These are phyloP conservation scores for Drosophila kikkawai DNA, from an alignment of 1,140 invertebrate species.

Conservation along the genomic window DNA sequence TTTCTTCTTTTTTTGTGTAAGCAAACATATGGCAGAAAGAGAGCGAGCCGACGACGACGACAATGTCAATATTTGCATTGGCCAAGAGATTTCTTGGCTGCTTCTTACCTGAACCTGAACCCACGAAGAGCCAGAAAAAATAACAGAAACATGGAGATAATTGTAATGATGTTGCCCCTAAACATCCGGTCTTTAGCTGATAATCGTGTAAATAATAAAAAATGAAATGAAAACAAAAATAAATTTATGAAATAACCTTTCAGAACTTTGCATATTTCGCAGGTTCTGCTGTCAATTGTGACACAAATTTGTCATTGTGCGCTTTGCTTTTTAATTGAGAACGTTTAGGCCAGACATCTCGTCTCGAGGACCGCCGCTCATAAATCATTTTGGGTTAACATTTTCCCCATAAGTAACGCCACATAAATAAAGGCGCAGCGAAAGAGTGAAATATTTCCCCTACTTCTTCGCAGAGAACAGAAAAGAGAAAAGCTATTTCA, in stretches of 20 bases:
- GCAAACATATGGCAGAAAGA: slow-evolving; percentile 25
- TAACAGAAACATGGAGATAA: slow-evolving; percentile 43
- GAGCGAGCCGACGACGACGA: slow-evolving; percentile 56
- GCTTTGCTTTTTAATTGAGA: slow-evolving; percentile 72
- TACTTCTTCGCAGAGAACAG: neutral
- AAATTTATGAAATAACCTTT: neutral
- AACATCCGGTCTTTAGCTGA: slow-evolving; percentile 42
- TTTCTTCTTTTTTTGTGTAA: slow-evolving; percentile 9
- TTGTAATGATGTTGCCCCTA: slow-evolving; percentile 30
- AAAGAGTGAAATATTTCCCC: slow-evolving; percentile 50
- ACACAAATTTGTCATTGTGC: slow-evolving; percentile 68
- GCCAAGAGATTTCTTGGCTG: slow-evolving; percentile 45
- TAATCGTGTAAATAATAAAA: slow-evolving; percentile 27
- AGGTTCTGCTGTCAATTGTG: slow-evolving; percentile 46
- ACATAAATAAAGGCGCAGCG: slow-evolving; percentile 76
- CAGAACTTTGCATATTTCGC: neutral
- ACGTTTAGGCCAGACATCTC: slow-evolving; percentile 72
- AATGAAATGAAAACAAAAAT: neutral
- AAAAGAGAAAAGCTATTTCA: neutral
- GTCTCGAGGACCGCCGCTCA: slow-evolving; percentile 46
- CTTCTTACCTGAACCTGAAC: slow-evolving; percentile 45
- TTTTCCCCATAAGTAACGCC: slow-evolving; percentile 76
- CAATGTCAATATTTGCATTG: slow-evolving; percentile 77
- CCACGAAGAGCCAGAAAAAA: slow-evolving; percentile 3
- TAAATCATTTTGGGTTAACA: slow-evolving; percentile 66